Percentiles rank a stretch among this genome's conserved stretches.
phyloP scores from a whole-genome alignment of 2,797 vertebrate species.

The Chaenodraco wilsoni region DNA sequence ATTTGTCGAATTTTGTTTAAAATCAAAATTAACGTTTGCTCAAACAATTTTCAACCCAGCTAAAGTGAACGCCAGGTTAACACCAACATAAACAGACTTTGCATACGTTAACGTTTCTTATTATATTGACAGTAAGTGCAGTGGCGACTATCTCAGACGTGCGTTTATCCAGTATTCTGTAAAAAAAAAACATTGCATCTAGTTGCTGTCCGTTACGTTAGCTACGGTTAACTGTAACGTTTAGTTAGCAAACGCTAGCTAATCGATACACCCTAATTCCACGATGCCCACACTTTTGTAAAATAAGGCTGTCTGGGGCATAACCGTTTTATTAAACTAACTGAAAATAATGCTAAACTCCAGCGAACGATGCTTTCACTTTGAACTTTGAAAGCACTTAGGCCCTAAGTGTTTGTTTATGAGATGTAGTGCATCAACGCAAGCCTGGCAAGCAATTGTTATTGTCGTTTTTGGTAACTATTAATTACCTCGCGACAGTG shows the following conservation, averaged over 20 bases:
- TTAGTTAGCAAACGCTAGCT: background rate
- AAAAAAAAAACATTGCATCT: too few species aligned
- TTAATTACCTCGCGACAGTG: background rate
- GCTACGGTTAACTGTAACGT: background rate
- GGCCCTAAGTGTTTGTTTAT: background rate
- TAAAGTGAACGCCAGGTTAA: background rate
- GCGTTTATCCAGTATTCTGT: too few species aligned
- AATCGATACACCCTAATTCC: background rate
- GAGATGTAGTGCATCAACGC: too few species aligned
- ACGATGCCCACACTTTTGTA: too few species aligned
- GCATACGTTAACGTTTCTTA: background rate
- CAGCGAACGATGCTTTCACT: too few species aligned
- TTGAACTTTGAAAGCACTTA: too few species aligned
- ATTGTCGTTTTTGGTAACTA: background rate
- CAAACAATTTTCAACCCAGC: background rate
- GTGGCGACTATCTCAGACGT: background rate
- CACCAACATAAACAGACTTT: background rate
- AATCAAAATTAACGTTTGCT: background rate
- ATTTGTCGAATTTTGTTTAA: background rate
- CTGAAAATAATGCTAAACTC: background rate
- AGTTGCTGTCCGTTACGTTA: background rate
- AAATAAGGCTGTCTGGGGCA: background rate
- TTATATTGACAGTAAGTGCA: background rate
- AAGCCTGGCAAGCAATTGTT: background rate
- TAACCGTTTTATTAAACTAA: too few species aligned